Evolutionary conservation across 2,888 invertebrate species (phyloP).

Genomic region (Colostygia pectinataria): DNA sequence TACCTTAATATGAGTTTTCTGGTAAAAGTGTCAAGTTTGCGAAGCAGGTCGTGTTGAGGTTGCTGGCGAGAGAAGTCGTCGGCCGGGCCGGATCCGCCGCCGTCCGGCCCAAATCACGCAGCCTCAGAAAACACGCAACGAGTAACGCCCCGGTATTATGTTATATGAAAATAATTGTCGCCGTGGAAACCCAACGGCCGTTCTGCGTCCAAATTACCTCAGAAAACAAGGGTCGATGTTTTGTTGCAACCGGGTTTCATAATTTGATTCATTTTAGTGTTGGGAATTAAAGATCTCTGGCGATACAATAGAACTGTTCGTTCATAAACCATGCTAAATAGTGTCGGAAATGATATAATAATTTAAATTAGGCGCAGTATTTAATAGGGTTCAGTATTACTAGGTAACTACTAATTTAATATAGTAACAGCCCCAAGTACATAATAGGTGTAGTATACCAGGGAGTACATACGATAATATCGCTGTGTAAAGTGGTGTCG

Average conservation of each 20-base stretch:
- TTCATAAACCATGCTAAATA: conserved; percentile 12
- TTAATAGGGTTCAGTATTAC: not conserved
- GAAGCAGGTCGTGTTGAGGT: conserved; percentile 38
- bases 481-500: conserved; percentile 61
- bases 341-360: not conserved
- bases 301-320: conserved; percentile 10
- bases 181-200: conserved; percentile 58
- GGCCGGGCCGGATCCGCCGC: conserved; percentile 27
- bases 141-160: conserved; percentile 69
- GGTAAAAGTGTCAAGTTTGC: conserved; percentile 50
- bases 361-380: not conserved
- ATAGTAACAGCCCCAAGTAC: conserved; percentile 5
- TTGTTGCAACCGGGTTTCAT: conserved; percentile 61
- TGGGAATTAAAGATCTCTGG: conserved; percentile 32
- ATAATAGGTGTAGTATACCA: conserved; percentile 20
- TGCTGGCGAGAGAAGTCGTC: conserved; percentile 33
- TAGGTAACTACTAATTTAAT: no score
- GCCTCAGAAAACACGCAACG: conserved; percentile 64
- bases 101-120: conserved; percentile 59
- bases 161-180: conserved; percentile 78
- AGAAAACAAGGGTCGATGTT: conserved; percentile 63
- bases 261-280: conserved; percentile 68
- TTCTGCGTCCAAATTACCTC: conserved; percentile 56
- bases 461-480: conserved; percentile 56
- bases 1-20: conserved; percentile 68